phyloP scores from a whole-genome alignment of 2,113 vertebrate species.

The Taxidea taxus region DNA sequence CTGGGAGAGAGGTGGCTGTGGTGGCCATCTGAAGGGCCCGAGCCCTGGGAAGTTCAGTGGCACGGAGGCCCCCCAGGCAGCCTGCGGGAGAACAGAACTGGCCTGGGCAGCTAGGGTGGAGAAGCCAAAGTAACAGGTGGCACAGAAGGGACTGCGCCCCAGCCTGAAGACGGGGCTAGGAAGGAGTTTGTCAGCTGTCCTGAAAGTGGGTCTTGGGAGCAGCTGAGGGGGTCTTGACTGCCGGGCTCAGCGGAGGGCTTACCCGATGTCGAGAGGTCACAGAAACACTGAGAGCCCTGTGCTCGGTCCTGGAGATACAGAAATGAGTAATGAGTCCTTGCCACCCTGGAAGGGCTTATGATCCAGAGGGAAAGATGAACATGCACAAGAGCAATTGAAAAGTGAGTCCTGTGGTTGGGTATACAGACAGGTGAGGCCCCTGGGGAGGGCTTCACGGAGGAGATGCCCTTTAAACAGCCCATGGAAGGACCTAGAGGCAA shows the following conservation, averaged over 20 bases:
- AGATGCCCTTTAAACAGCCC: background rate
- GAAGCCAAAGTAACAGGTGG: background rate
- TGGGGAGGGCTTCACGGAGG: background rate
- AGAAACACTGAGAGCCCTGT: accelerated
- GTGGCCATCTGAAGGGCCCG: background rate
- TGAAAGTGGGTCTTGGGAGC: background rate
- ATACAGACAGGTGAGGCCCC: background rate
- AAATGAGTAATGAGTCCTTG: background rate
- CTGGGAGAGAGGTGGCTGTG: background rate
- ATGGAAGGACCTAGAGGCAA: background rate
- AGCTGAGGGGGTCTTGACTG: background rate
- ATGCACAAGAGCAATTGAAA: background rate
- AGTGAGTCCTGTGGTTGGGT: background rate
- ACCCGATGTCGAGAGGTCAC: background rate
- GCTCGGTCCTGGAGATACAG: background rate
- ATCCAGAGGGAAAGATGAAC: background rate
- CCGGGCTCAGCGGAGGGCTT: no score
- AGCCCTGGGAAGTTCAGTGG: background rate
- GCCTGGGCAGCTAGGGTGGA: background rate
- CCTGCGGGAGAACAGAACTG: background rate
- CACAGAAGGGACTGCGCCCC: background rate
- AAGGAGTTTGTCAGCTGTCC: background rate
- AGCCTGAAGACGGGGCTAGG: background rate
- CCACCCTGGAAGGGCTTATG: background rate
- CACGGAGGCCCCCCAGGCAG: background rate